Conservation (phyloP, 1,140 invertebrate species). For the Halictus rubicundus region DNA sequence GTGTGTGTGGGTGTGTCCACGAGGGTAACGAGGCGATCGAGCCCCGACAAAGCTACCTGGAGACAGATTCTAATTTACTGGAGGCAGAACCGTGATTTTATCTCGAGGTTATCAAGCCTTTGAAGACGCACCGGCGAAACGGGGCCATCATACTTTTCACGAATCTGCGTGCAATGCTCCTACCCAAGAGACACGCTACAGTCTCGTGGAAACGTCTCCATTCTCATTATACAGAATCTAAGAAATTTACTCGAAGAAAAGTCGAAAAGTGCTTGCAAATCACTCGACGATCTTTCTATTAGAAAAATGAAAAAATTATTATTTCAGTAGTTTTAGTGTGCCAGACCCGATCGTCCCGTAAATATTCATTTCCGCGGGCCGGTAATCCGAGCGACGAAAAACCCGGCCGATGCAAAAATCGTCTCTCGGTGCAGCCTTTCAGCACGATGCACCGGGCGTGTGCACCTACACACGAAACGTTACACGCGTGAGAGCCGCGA, state of each 20-base stretch:
- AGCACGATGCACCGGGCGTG: constrained; percentile 1
- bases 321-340: too few relatives aligned
- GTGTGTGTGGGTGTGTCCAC: too few relatives aligned
- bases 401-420: constrained; percentile 12
- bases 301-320: too few relatives aligned
- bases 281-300: too few relatives aligned
- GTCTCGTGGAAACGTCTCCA: too few relatives aligned
- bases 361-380: constrained; percentile 1
- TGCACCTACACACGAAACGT: constrained; percentile 23
- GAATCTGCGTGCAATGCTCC: background rate
- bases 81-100: constrained; percentile 23
- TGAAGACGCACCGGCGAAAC: constrained; percentile 23
- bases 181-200: background rate
- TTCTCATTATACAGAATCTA: too few relatives aligned
- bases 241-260: too few relatives aligned
- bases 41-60: constrained; percentile 9
- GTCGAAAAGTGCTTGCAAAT: too few relatives aligned
- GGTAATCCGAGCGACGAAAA: background rate
- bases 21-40: background rate
- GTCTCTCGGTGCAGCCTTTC: constrained; percentile 1
- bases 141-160: constrained; percentile 5
- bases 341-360: background rate
- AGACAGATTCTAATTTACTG: constrained; percentile 16
- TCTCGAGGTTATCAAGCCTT: constrained; percentile 35
- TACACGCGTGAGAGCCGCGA: constrained; percentile 43